Base-by-base conservation (phyloP, 1,140 invertebrate genomes). In the Scaptomyza montana region DNA sequence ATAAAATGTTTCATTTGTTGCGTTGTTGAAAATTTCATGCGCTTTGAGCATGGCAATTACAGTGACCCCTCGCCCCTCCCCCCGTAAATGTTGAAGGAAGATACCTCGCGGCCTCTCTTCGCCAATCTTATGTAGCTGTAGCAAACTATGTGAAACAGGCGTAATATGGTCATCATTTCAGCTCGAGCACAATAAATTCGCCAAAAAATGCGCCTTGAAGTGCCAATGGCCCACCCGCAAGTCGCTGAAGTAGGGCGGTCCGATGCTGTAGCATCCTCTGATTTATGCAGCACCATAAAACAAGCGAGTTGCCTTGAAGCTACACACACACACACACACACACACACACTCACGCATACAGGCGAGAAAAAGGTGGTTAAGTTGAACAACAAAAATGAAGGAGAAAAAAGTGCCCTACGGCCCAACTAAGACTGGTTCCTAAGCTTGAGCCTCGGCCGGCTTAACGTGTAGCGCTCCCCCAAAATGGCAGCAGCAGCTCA, bases 21-120 rank as follows among this genome's bases (percentile, higher is more conserved):
- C 84, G 76, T 73, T 86, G 74, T 73, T 86, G 74, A 87, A 85
- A 86, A 78, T 86, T 86, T 86, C 82, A 86, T 86, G 82, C 59
- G 67, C 74, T 63, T 47, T 54, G 64, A 80, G 76, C 66, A 65
- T 64, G 78, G 78, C 78, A 87, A 86, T 89, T 81, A 81, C 79
- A 69, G 66, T 46, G 69, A 21, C 50, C 30, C 7, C 7, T 33
- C 30, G 30, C 7, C 33, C 33, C 33, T 2, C 8, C 33, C 2
- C 1, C 8, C 8, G 33, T 36, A 46, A 13, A 46, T 9, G 10
- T 36, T 36, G 21, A 5, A 45, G 25, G 6, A n/a, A 28, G 50
- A 53, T 8, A 28, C 50, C 49, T 51, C 10, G 8, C 10, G 30
- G 0, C 5, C 4, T 6, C 30, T 7, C 30, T 7, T 30, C 30